phyloP scores from a whole-genome alignment of 2,113 vertebrate genomes.

The Rhabdornis inornatus region DNA sequence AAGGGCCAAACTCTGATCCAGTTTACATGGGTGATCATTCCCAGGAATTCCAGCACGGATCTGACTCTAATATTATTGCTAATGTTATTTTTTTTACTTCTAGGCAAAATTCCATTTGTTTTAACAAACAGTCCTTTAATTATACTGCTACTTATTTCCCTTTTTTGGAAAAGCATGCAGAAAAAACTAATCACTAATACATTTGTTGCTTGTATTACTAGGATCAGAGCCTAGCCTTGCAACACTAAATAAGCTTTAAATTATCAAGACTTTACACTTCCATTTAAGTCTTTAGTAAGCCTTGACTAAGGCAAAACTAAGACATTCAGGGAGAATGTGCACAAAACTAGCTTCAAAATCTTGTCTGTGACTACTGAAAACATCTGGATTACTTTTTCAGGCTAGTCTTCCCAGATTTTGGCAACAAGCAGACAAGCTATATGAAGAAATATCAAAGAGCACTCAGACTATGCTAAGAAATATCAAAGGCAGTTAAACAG shows the following conservation, averaged over 20 bases:
- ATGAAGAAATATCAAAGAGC: slow-evolving; percentile 2
- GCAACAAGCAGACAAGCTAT: not conserved
- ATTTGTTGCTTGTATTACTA: not conserved
- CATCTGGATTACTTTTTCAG: not conserved
- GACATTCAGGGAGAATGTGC: not conserved
- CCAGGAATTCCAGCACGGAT: not conserved
- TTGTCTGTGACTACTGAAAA: not conserved
- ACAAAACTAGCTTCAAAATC: not conserved
- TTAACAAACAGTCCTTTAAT: not conserved
- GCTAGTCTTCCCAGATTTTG: not conserved
- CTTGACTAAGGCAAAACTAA: not conserved
- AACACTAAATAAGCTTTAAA: not conserved
- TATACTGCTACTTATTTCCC: not conserved
- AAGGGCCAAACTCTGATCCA: slow-evolving; percentile 16
- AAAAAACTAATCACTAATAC: not conserved
- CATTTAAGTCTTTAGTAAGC: not conserved
- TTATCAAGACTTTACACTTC: not conserved
- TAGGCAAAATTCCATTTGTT: not conserved
- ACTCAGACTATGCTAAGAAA: not conserved
- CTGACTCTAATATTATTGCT: not conserved
- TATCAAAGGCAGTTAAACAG: slow-evolving; percentile 16
- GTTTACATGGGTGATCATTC: not conserved
- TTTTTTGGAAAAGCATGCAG: not conserved
- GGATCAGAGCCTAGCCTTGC: not conserved
- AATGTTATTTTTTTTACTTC: not conserved